Conservation (phyloP, 1,140 invertebrate species). For the Marisa cornuarietis region DNA sequence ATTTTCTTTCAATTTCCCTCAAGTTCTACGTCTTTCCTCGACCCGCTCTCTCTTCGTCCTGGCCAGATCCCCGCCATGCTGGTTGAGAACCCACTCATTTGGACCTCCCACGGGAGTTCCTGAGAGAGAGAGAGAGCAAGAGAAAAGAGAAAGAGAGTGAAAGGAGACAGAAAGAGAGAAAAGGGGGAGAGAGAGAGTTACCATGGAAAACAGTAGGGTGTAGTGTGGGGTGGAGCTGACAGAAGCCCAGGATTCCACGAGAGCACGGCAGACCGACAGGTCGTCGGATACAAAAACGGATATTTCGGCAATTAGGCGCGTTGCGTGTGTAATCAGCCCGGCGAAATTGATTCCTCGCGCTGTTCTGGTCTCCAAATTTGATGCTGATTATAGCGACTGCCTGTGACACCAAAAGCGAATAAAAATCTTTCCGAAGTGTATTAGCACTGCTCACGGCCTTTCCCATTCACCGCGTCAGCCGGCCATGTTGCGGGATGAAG, state of each 20-base stretch:
- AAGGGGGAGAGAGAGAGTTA: neutral
- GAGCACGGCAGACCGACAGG: neutral
- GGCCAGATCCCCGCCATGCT: no score
- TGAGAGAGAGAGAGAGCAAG: neutral
- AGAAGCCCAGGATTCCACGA: no score
- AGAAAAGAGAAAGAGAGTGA: neutral
- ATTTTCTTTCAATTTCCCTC: no score
- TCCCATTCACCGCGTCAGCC: slow-evolving; percentile 2
- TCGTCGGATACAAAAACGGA: slow-evolving; percentile 17
- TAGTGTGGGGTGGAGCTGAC: no score
- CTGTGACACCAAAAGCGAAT: slow-evolving; percentile 19
- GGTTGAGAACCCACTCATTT: no score
- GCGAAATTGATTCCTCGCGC: slow-evolving; percentile 17
- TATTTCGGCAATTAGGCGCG: slow-evolving; percentile 25
- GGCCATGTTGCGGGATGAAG: slow-evolving; percentile 1
- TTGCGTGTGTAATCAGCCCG: slow-evolving; percentile 24
- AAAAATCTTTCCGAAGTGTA: slow-evolving; percentile 25
- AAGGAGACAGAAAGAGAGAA: neutral
- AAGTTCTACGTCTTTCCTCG: no score
- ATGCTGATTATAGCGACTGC: slow-evolving; percentile 17
- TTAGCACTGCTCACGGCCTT: slow-evolving; percentile 4
- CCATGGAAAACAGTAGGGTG: neutral
- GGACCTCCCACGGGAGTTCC: no score
- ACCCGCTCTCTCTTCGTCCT: no score
- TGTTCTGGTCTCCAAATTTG: slow-evolving; percentile 5